Percentiles rank a stretch among this genome's conserved stretches.
phyloP scores from a whole-genome alignment of 2,888 invertebrate genomes.

The Phania funesta region DNA sequence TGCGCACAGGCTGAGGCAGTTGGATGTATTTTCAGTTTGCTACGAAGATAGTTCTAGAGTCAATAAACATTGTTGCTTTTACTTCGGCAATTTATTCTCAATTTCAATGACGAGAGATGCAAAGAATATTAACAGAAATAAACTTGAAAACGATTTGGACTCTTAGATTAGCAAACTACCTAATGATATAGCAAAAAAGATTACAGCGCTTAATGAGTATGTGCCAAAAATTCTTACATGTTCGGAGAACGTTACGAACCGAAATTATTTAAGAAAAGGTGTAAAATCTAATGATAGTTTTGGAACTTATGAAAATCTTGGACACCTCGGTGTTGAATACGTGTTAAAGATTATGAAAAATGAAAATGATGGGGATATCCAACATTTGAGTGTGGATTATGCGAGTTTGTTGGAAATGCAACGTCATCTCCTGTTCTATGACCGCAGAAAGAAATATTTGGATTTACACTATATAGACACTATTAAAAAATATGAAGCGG shows the following conservation, averaged over 20 bases:
- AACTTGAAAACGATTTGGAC: background rate
- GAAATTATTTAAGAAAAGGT: background rate
- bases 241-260: background rate
- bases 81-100: slow-evolving; percentile 44
- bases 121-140: slow-evolving; percentile 2
- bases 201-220: slow-evolving; percentile 20
- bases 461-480: slow-evolving; percentile 82
- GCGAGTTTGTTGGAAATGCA: slow-evolving; percentile 85
- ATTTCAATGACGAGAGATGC: slow-evolving; percentile 40
- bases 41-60: slow-evolving; percentile 31
- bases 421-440: slow-evolving; percentile 83
- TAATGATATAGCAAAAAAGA: slow-evolving; percentile 21
- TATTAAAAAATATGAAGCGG: slow-evolving; percentile 82
- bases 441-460: slow-evolving; percentile 86
- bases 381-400: slow-evolving; percentile 88
- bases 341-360: slow-evolving; percentile 86
- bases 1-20: slow-evolving; percentile 50
- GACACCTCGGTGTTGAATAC: slow-evolving; percentile 86
- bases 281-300: background rate
- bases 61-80: slow-evolving; percentile 62
- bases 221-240: background rate
- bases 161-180: background rate
- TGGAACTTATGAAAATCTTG: slow-evolving; percentile 61
- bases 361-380: slow-evolving; percentile 84
- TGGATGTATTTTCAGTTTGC: slow-evolving; percentile 39